phyloP scores from a whole-genome alignment of 2,888 invertebrate species.

The Xestia xanthographa region DNA sequence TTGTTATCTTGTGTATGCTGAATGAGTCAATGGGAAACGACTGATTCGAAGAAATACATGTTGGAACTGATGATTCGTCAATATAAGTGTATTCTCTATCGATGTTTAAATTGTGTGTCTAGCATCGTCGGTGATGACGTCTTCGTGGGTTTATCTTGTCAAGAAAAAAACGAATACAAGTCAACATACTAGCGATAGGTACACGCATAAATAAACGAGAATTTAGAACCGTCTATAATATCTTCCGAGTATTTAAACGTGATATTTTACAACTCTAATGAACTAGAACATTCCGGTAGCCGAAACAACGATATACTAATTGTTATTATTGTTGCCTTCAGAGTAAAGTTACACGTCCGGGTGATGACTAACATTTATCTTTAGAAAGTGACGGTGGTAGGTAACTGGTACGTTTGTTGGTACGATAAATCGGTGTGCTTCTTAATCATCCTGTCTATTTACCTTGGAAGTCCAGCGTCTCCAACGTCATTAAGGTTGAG shows the following conservation, averaged over 20 bases:
- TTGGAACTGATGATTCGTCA: slow-evolving; percentile 25
- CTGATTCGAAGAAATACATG: slow-evolving; percentile 15
- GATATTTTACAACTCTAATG: slow-evolving; percentile 18
- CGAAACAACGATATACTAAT: slow-evolving; percentile 43
- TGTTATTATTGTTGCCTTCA: slow-evolving; percentile 50
- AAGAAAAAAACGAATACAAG: slow-evolving; percentile 29
- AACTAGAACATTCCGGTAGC: slow-evolving; percentile 44
- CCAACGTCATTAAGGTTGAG: slow-evolving; percentile 82
- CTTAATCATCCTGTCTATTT: slow-evolving; percentile 77
- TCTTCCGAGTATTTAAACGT: background rate
- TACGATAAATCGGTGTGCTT: slow-evolving; percentile 67
- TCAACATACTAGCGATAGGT: background rate
- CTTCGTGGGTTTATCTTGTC: slow-evolving; percentile 28
- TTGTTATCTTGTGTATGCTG: slow-evolving; percentile 40
- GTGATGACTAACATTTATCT: slow-evolving; percentile 65
- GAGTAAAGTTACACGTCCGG: slow-evolving; percentile 51
- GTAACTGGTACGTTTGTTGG: slow-evolving; percentile 65
- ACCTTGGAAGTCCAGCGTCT: slow-evolving; percentile 78
- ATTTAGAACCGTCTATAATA: background rate
- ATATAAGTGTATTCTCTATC: slow-evolving; percentile 9
- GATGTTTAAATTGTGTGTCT: slow-evolving; percentile 17
- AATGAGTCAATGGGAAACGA: slow-evolving; percentile 55
- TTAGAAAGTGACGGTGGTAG: slow-evolving; percentile 64
- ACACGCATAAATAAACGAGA: background rate
- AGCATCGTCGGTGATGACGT: slow-evolving; percentile 26